These are phyloP conservation scores for Cynocephalus volans DNA, from an alignment of 2,113 vertebrate species.

Conservation along the genomic window DNA sequence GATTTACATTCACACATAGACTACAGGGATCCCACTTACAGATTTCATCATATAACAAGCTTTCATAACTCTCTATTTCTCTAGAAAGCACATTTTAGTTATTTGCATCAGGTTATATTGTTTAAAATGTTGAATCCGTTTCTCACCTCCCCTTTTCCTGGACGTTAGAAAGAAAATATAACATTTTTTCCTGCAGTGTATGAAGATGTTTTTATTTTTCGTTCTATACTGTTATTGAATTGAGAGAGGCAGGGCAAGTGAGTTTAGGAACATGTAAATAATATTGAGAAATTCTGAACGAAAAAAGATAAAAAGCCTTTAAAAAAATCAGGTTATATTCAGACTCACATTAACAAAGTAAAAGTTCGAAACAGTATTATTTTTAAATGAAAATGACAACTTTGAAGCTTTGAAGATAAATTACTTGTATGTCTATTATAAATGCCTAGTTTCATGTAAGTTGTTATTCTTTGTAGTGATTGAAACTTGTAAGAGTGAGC, in stretches of 20 bases:
- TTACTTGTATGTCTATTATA: neutral
- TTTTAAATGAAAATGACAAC: neutral
- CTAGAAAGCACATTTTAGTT: neutral
- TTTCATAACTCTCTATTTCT: neutral
- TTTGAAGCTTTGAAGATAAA: constrained; percentile 16
- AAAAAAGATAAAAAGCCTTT: constrained; percentile 21
- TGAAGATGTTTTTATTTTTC: constrained; percentile 15
- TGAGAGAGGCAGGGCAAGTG: neutral
- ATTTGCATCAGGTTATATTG: neutral
- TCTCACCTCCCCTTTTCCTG: neutral
- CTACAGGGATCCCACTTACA: neutral
- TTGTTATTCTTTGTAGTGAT: neutral
- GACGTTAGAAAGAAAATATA: neutral
- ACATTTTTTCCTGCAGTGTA: neutral
- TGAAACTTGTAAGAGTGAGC: neutral
- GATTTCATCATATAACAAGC: neutral
- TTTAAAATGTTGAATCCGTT: constrained; percentile 20
- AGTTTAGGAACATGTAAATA: neutral
- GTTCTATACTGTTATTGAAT: constrained; percentile 19
- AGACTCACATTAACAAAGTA: neutral
- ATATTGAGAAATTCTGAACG: neutral
- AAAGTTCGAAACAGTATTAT: neutral
- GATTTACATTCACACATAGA: constrained; percentile 65
- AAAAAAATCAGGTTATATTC: constrained; percentile 11
- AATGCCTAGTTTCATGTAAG: neutral